Conservation (phyloP, 92 coral and sea anemone species). For the Porites cylindrica region DNA sequence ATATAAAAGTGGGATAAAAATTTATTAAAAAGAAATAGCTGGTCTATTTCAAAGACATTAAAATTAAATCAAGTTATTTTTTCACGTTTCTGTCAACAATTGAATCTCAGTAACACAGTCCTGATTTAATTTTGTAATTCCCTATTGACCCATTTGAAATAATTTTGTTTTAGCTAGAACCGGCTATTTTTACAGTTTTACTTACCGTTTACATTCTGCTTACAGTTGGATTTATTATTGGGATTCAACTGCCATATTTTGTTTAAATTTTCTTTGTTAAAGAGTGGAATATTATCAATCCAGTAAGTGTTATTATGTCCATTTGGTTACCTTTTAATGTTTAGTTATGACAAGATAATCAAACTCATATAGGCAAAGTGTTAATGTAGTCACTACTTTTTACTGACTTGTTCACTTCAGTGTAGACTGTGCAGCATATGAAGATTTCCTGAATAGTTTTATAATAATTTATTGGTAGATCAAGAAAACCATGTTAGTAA, state of each 20-base stretch:
- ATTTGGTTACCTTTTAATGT: not conserved
- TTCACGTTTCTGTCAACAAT: not conserved
- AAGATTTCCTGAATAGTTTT: not conserved
- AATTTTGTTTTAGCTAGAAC: not conserved
- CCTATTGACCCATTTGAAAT: too few species aligned
- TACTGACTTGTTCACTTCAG: not conserved
- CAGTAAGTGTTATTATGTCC: not conserved
- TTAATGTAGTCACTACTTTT: not conserved
- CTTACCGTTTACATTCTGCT: not conserved
- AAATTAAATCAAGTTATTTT: not conserved
- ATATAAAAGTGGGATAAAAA: constrained; percentile 4
- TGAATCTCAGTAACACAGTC: not conserved
- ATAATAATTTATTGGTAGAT: not conserved
- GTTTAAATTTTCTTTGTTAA: constrained; percentile 14
- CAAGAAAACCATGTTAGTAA: constrained; percentile 9
- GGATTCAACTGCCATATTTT: not conserved
- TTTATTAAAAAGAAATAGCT: constrained; percentile 35
- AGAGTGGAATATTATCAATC: not conserved
- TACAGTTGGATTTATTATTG: not conserved
- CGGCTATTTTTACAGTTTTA: too few species aligned
- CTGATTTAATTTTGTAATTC: not conserved
- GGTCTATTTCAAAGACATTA: constrained; percentile 41
- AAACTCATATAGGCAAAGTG: not conserved
- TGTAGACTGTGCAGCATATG: not conserved
- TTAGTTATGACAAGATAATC: not conserved